phyloP scores from a whole-genome alignment of 1,140 invertebrate genomes.

The Steinernema feltiae region DNA sequence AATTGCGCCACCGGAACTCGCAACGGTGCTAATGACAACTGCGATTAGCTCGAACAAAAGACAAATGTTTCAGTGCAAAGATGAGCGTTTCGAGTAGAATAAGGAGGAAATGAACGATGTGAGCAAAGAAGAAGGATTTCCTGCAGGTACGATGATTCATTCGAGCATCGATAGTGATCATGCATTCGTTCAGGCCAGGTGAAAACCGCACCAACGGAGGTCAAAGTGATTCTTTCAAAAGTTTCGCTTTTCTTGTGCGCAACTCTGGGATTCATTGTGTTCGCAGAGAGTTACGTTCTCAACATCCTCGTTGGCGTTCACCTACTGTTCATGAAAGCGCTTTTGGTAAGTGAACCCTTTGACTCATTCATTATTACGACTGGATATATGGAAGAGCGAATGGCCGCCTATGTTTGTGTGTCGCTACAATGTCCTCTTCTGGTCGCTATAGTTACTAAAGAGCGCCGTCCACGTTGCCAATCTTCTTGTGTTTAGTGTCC shows the following conservation, averaged over 20 bases:
- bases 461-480: neutral
- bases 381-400: neutral
- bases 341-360: neutral
- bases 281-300: neutral
- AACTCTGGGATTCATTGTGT: neutral
- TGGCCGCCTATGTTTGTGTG: no score
- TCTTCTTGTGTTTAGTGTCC: neutral
- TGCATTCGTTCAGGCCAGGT: neutral
- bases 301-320: neutral
- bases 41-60: neutral
- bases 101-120: neutral
- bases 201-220: neutral
- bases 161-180: neutral
- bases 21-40: neutral
- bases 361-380: neutral
- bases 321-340: neutral
- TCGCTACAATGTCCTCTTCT: neutral
- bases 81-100: neutral
- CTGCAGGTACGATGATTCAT: neutral
- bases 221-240: neutral
- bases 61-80: neutral
- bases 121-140: neutral
- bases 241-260: neutral
- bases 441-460: slow-evolving; percentile 14
- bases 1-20: no score